Evolutionary conservation across 2,797 vertebrate species (phyloP).

Genomic region (Clarias laeviceps): DNA sequence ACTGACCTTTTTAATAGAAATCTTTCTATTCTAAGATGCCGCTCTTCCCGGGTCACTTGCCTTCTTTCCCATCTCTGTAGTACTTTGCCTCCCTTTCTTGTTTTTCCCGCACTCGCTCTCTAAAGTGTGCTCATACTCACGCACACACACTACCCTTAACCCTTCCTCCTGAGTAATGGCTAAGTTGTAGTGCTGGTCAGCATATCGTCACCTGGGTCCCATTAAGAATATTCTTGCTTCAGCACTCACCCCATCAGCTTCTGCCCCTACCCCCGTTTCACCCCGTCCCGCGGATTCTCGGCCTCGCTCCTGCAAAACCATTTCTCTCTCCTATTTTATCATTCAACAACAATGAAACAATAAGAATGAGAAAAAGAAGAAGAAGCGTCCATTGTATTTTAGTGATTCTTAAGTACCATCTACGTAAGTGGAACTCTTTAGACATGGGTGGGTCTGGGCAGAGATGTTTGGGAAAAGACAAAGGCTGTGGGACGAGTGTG

Average conservation of each 20-base stretch:
- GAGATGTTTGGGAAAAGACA: slow-evolving; percentile 51
- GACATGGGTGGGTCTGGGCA: slow-evolving; percentile 22
- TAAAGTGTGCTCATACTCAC: slow-evolving; percentile 33
- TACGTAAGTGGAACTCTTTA: slow-evolving; percentile 43
- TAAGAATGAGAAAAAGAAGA: background rate
- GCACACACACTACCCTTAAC: slow-evolving; percentile 45
- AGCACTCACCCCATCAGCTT: slow-evolving; percentile 60
- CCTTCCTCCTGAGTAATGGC: slow-evolving; percentile 69
- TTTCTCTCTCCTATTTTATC: slow-evolving; percentile 40
- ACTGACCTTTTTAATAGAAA: background rate
- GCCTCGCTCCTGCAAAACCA: slow-evolving; percentile 22
- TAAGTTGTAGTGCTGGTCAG: slow-evolving; percentile 74
- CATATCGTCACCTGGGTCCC: slow-evolving; percentile 79
- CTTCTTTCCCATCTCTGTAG: background rate
- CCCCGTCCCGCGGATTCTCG: slow-evolving; percentile 47
- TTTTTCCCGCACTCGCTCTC: background rate
- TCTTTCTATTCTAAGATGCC: background rate
- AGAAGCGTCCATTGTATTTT: slow-evolving; percentile 29
- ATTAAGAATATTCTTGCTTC: slow-evolving; percentile 77
- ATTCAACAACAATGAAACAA: slow-evolving; percentile 37
- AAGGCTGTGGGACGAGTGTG: slow-evolving; percentile 39
- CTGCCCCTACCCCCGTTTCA: slow-evolving; percentile 49
- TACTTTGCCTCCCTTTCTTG: background rate
- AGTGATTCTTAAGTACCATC: slow-evolving; percentile 21
- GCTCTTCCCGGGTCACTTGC: background rate